Evolutionary conservation across 1,140 invertebrate species (phyloP).

Genomic region (Calephelis nemesis): DNA sequence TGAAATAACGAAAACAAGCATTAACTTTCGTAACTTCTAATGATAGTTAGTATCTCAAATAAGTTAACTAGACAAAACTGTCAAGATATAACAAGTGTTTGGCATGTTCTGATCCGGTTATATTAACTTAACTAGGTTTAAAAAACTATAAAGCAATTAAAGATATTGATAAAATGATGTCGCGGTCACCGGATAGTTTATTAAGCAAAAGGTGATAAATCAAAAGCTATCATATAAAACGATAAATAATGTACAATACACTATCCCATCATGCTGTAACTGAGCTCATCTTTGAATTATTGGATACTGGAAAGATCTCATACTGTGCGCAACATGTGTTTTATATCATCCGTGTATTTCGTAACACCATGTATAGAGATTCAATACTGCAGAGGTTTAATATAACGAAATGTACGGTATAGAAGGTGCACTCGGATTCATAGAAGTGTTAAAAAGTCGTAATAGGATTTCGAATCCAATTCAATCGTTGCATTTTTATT

Average conservation of each 20-base stretch:
- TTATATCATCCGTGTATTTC: constrained; percentile 56
- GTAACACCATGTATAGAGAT: constrained; percentile 56
- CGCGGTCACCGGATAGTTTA: constrained; percentile 29
- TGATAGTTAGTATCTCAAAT: too few relatives aligned
- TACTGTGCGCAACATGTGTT: constrained; percentile 63
- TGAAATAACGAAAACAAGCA: too few relatives aligned
- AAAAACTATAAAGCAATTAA: constrained; percentile 1
- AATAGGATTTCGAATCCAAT: constrained; percentile 66
- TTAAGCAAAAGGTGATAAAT: constrained; percentile 48
- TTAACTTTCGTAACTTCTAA: too few relatives aligned
- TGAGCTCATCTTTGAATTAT: constrained; percentile 71
- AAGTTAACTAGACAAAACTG: too few relatives aligned
- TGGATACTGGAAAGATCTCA: constrained; percentile 52
- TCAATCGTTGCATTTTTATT: constrained; percentile 57
- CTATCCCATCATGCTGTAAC: constrained; percentile 52
- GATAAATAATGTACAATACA: constrained; percentile 62
- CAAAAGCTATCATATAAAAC: constrained; percentile 47
- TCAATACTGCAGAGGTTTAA: constrained; percentile 65
- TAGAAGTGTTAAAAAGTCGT: constrained; percentile 69
- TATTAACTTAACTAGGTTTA: too few relatives aligned
- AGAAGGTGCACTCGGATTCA: constrained; percentile 54
- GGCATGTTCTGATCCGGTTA: too few relatives aligned
- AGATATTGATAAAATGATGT: constrained; percentile 25
- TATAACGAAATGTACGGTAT: constrained; percentile 63
- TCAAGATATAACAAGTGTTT: too few relatives aligned